Base-by-base conservation (phyloP, 2,888 invertebrate species). In the Tetramorium bicarinatum region DNA sequence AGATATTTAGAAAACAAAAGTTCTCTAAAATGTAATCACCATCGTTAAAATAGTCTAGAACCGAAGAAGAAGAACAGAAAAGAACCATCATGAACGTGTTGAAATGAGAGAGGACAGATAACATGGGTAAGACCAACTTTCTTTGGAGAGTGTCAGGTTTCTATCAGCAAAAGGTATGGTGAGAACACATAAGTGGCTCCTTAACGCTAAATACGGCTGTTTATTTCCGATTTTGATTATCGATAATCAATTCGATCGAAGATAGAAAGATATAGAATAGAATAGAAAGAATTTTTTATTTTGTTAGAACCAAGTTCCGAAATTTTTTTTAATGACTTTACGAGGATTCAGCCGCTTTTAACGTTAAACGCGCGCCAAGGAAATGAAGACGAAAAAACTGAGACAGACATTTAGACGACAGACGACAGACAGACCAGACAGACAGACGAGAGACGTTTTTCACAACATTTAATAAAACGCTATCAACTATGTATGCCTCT, bases 401-500 rank as follows among this genome's bases (percentile, higher is more conserved):
- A 89, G 81, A 88, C 86, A 72, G 62, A 90, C 87, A 85, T 90
- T 67, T 88, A 90, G 83, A 90, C 89, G 82, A 85, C 67, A 88
- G 69, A 83, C 29, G 29, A 34, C 71, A 90, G 54, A 84, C 83
- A 69, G 49, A 52, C 69, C 69, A 72, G 72, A 72, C 25, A 62
- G 69, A 84, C 74, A 90, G 87, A 89, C 80, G 82, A 90, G 74
- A 89, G 85, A 89, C 91, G 41, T 91, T 91, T 88, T 88, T 85
- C 90, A 89, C 88, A 94, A 94, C 94, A 94, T 94, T 94, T 94
- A 94, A 94, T 94, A 94, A 94, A 94, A 94, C 94, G 91, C 94
- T 94, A 94, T 93, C 92, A 94, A 93, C 94, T 94, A 94, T 92
- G 91, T 93, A 94, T 92, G 92, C 90, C 89, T 93, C 93, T 93